Evolutionary conservation across 2,113 vertebrate genomes (phyloP).

Genomic region (Muntiacus reevesi): DNA sequence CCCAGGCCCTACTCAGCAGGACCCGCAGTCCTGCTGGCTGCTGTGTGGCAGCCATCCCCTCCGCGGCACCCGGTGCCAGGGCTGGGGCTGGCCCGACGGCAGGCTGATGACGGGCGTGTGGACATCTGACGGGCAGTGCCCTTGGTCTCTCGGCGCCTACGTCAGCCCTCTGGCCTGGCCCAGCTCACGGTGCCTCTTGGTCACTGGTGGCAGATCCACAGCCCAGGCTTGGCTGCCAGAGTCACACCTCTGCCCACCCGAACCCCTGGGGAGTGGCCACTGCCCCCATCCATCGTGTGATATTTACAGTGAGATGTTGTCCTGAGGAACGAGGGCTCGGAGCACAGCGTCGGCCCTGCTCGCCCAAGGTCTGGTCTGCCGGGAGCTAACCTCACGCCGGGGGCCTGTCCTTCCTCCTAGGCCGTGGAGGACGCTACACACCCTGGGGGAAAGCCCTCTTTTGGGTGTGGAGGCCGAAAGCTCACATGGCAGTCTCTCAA

Average conservation of each 20-base stretch:
- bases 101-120: fast-evolving
- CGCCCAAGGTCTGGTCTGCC: not conserved
- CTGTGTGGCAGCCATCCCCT: fast-evolving
- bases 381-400: not conserved
- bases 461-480: not conserved
- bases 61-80: not conserved
- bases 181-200: too few relatives aligned
- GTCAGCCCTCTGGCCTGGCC: not conserved
- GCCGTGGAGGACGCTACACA: fast-evolving
- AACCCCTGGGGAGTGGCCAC: not conserved
- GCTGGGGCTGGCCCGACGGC: fast-evolving
- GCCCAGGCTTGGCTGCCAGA: not conserved
- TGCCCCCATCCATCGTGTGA: not conserved
- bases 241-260: not conserved
- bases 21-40: fast-evolving
- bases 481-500: fast-evolving
- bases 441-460: not conserved
- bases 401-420: not conserved
- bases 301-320: not conserved
- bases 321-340: not conserved
- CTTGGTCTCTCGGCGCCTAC: fast-evolving
- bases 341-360: not conserved
- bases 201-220: too few relatives aligned
- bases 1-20: not conserved
- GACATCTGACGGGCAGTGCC: not conserved